Conservation (phyloP, 2,113 vertebrate genomes). For the Zosterops lateralis region DNA sequence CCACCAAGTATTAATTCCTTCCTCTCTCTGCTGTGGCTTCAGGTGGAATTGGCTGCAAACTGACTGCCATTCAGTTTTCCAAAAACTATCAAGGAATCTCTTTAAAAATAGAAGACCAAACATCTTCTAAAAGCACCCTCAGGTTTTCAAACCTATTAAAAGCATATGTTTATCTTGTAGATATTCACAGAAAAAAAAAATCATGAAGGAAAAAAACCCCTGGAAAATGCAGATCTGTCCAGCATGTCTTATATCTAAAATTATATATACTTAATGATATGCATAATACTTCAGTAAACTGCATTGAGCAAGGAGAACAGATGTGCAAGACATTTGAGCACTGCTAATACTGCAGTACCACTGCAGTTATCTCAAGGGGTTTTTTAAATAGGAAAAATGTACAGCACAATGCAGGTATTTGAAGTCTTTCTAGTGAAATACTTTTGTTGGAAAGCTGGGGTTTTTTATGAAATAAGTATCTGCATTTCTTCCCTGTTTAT, state of each 20-base stretch:
- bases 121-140: not conserved
- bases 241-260: not conserved
- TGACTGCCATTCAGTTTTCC: not conserved
- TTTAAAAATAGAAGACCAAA: not conserved
- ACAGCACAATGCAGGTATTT: not conserved
- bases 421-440: not conserved
- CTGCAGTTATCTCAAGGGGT: not conserved
- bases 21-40: not conserved
- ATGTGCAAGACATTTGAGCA: not conserved
- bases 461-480: not conserved
- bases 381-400: not conserved
- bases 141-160: not conserved
- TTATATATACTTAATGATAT: not conserved
- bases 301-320: not conserved
- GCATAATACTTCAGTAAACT: not conserved
- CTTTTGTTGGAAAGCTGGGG: not conserved
- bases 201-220: not conserved
- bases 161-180: not conserved
- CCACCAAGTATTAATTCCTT: not conserved
- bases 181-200: not conserved
- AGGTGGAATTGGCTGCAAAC: not conserved
- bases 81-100: not conserved
- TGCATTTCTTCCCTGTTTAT: not conserved
- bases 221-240: not conserved
- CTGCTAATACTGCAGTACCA: not conserved